Conservation (phyloP, 2,797 vertebrate genomes). For the Melanotaenia pygmaea region DNA sequence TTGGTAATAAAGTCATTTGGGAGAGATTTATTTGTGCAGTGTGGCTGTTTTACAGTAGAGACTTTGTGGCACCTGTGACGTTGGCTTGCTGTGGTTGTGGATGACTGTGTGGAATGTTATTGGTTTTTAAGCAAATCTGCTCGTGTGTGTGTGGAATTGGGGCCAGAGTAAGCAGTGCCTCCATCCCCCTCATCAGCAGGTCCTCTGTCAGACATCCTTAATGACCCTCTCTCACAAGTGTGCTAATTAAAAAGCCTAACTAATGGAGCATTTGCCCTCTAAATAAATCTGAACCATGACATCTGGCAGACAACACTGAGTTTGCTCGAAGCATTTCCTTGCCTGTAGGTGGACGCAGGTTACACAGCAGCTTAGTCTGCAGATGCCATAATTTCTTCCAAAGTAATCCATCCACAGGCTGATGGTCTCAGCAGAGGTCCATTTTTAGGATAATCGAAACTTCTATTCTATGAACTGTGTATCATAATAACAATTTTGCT, state of each 20-base stretch:
- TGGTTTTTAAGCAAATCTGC: slow-evolving; percentile 62
- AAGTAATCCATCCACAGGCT: slow-evolving; percentile 56
- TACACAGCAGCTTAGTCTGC: slow-evolving; percentile 57
- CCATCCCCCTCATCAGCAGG: slow-evolving; percentile 80
- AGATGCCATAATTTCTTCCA: slow-evolving; percentile 50
- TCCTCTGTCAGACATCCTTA: slow-evolving; percentile 82
- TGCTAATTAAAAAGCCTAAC: slow-evolving; percentile 85
- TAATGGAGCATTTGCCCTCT: slow-evolving; percentile 85
- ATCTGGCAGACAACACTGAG: slow-evolving; percentile 74
- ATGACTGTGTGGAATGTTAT: slow-evolving; percentile 61
- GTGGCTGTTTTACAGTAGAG: slow-evolving; percentile 43
- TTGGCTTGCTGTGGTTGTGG: slow-evolving; percentile 52
- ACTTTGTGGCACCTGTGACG: slow-evolving; percentile 47
- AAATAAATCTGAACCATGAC: slow-evolving; percentile 83
- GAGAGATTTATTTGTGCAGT: slow-evolving; percentile 53
- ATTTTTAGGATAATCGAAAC: slow-evolving; percentile 33
- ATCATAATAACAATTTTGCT: slow-evolving; percentile 51
- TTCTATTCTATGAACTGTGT: slow-evolving; percentile 41
- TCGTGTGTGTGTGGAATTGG: slow-evolving; percentile 28
- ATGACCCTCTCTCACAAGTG: slow-evolving; percentile 82
- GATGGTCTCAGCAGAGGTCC: slow-evolving; percentile 47
- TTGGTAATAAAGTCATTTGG: slow-evolving; percentile 27
- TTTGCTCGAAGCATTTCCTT: slow-evolving; percentile 68
- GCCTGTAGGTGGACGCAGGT: slow-evolving; percentile 41
- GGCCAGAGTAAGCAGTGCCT: slow-evolving; percentile 68